A percentile compares a stretch with the other conserved stretches of the same genome.
Conservation (phyloP, 2,113 vertebrate genomes). For the Emydura subglobosa region DNA sequence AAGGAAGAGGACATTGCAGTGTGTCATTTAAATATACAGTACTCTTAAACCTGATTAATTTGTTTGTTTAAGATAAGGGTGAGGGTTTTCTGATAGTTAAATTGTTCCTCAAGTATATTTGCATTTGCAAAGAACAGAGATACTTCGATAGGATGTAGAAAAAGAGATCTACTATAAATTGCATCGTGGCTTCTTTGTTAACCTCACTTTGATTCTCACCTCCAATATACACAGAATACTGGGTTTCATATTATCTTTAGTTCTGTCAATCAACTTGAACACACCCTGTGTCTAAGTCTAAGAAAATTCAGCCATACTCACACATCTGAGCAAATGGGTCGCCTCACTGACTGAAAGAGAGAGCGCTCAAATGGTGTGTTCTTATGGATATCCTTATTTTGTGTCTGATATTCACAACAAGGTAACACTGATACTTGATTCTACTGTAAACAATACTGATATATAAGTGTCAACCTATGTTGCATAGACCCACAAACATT, state of each 20-base stretch:
- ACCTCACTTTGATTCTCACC: conserved; percentile 59
- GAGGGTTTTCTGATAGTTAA: conserved; percentile 66
- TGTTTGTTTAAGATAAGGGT: conserved; percentile 70
- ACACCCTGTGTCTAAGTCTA: neutral
- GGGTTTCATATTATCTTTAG: neutral
- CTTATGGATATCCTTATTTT: neutral
- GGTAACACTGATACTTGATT: neutral
- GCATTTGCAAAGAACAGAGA: conserved; percentile 67
- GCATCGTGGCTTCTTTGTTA: conserved; percentile 65
- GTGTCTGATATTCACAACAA: neutral
- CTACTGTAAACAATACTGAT: neutral
- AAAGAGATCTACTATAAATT: conserved; percentile 52
- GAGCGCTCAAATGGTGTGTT: neutral
- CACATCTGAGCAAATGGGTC: neutral
- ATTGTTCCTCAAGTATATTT: conserved; percentile 72
- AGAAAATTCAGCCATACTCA: neutral
- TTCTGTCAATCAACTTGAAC: conserved; percentile 1
- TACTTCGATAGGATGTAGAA: conserved; percentile 60
- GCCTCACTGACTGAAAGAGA: neutral
- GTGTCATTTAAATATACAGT: conserved; percentile 66
- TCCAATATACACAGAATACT: conserved; percentile 56
- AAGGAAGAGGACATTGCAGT: conserved; percentile 60
- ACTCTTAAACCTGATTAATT: conserved; percentile 68
- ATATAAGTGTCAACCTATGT: neutral
- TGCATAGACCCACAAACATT: neutral